Evolutionary conservation across 2,113 vertebrate species (phyloP), one percentile per base, ranked within the genome.

Genomic region (Antechinus stuartii): DNA sequence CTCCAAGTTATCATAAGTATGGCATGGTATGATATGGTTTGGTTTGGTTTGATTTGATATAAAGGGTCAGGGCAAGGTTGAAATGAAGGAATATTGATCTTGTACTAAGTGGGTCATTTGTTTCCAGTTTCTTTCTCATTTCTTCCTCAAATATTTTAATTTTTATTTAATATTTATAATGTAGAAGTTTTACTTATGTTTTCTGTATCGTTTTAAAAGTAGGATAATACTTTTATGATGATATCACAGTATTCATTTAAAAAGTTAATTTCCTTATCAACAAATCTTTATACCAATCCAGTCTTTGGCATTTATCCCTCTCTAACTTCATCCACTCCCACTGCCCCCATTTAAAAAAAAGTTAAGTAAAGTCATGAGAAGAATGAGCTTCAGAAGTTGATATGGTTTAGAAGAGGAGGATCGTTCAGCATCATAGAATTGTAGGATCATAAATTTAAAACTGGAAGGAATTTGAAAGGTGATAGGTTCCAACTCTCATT

Each of bases 81-180:
- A 90, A 53, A 93, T 53, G 26, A 96, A 89, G 76, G 46, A 26
- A 56, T 52, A 89, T 42, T 54, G 35, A 12, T 35, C 55, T 89
- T 90, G 9, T 53, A 92, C 8, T 93, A n/a, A 90, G 91, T 53
- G 35, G 30, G n/a, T 92, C 93, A 91, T 55, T 90, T 95, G 47
- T 96, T 93, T 94, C 10, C 47, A 90, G 54, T 92, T 26, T 92
- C 89, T 10, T 12, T 27, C 5, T 46, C 2, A 56, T 94, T 90
- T 96, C 14, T 90, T 93, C 55, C 76, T 93, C 92, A 52, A 61
- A 68, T 89, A 8, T 47, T 91, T 55, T 91, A 46, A 91, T 68
- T 76, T 89, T 56, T 30, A 89, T 55, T 90, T 94, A 53, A 54
- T 91, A 57, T 46, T 35, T 94, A 46, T 27, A 11, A 92, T 91